Base-by-base conservation (phyloP, 2,888 invertebrate genomes). In the Xestia rhomboidea region DNA sequence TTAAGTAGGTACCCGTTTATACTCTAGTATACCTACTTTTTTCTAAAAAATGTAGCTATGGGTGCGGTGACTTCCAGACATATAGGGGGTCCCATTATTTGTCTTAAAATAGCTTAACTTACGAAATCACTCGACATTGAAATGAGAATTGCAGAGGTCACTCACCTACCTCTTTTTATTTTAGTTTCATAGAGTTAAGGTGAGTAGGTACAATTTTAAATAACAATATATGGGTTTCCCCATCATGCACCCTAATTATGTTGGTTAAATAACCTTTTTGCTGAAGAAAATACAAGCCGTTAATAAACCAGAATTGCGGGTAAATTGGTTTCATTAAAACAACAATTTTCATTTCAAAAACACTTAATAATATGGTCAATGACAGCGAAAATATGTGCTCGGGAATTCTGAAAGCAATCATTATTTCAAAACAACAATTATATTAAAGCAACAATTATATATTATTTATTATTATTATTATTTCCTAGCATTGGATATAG, bases 311-410 rank as follows among this genome's bases (percentile, higher is more conserved):
- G 27, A 62, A n/a, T 27, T 64, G 18, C 21, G 51, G 46, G 46
- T 70, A 51, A 73, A 74, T 79, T 80, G 46, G 46, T 46, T 71
- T 60, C 6, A 79, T 79, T 71, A 84, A 66, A 84, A 71, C 62
- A 63, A 74, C 46, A 51, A 66, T 74, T 66, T 75, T 69, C 46
- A 62, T 77, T 44, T 63, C 18, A 54, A 73, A 81, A 38, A 81
- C 46, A 64, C 38, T 57, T 8, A 66, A 27, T 24, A 41, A 34
- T 34, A 34, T 46, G 15, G n/a, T 64, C 54, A 74, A 30, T 15
- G 21, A 46, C 63, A 21, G 3, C 13, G 2, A 15, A 38, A 51
- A 44, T 34, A 2, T 38, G 27, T 34, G 15, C 27, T 62, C 5
- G 3, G 27, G 34, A 10, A 38, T 24, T 18, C 24, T 57, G 41